Evolutionary conservation across 2,888 invertebrate species (phyloP).

Genomic region (Argyresthia albistria): DNA sequence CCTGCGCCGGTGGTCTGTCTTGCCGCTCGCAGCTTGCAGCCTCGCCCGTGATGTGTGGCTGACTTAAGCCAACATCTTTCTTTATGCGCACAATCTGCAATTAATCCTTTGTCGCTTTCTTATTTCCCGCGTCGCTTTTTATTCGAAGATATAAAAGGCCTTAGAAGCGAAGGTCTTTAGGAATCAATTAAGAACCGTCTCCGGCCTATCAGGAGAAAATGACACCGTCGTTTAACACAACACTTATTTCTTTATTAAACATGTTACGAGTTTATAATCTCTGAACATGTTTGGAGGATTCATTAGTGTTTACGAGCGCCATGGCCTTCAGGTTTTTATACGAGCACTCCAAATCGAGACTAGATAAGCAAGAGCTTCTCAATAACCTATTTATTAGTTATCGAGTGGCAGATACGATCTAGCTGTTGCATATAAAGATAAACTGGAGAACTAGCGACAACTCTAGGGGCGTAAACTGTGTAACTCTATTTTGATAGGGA

Average conservation of each 20-base stretch:
- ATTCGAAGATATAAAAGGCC: too few species aligned
- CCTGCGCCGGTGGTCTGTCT: conserved; percentile 50
- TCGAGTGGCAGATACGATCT: conserved; percentile 39
- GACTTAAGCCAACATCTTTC: conserved; percentile 17
- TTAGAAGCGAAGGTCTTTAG: too few species aligned
- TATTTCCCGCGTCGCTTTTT: background rate
- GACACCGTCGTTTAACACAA: too few species aligned
- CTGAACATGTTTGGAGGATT: background rate
- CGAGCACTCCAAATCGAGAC: conserved; percentile 19
- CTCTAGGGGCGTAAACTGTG: conserved; percentile 22
- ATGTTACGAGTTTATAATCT: too few species aligned
- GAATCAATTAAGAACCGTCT: too few species aligned
- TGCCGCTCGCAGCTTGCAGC: conserved; percentile 6
- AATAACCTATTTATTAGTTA: conserved; percentile 46
- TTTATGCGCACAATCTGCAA: conserved; percentile 19
- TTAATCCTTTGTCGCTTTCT: conserved; percentile 14
- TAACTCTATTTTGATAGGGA: conserved; percentile 30
- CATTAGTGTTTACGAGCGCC: conserved; percentile 16
- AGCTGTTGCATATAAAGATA: conserved; percentile 44
- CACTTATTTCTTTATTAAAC: too few species aligned
- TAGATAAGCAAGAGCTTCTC: conserved; percentile 31
- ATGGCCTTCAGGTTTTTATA: conserved; percentile 19
- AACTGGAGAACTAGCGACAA: conserved; percentile 13
- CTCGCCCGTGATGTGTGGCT: conserved; percentile 18
- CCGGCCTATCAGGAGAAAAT: too few species aligned